phyloP scores from a whole-genome alignment of 2,797 vertebrate species.

The Myotis findleyi region DNA sequence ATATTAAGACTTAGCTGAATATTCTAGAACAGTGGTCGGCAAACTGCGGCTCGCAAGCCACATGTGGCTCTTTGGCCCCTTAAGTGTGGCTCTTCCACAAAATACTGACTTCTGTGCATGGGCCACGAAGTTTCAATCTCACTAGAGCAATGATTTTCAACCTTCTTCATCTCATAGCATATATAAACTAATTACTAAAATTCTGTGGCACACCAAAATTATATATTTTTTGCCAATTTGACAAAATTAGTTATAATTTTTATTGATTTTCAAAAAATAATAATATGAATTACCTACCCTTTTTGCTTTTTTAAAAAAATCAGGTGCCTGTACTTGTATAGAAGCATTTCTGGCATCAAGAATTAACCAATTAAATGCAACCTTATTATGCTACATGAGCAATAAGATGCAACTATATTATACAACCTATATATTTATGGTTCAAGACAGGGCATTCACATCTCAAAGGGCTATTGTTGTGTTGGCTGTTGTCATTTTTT shows the following conservation, averaged over 20 bases:
- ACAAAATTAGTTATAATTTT: neutral
- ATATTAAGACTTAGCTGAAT: neutral
- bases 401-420: neutral
- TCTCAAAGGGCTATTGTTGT: neutral
- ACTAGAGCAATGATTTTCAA: neutral
- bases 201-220: neutral
- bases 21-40: neutral
- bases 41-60: too few species aligned
- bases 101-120: too few species aligned
- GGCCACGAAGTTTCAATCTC: too few species aligned
- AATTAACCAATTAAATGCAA: neutral
- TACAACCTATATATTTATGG: neutral
- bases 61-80: too few species aligned
- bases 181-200: neutral
- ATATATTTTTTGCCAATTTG: neutral
- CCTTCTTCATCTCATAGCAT: neutral
- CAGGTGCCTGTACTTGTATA: neutral
- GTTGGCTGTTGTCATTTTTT: neutral
- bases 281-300: neutral
- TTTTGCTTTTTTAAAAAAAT: neutral
- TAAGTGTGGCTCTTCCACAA: too few species aligned
- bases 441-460: neutral
- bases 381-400: neutral
- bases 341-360: neutral
- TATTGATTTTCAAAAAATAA: neutral